Evolutionary conservation across 1,140 invertebrate genomes (phyloP).

Genomic region (Bactericera cockerelli): DNA sequence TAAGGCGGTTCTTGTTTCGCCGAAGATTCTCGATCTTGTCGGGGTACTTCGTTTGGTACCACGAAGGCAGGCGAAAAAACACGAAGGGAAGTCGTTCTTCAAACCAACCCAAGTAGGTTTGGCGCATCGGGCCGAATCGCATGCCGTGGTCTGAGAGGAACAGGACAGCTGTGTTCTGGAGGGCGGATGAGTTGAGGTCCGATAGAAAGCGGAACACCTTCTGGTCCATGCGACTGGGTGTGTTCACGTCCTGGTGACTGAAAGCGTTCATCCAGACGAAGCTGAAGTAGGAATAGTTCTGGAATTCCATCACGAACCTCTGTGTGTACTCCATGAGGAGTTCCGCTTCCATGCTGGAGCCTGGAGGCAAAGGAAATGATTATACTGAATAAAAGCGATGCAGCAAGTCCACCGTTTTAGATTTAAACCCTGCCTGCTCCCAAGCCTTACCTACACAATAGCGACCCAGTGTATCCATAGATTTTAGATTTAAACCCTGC

Average conservation of each 20-base stretch:
- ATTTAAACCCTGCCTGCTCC: too few relatives aligned
- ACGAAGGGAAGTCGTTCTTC: constrained; percentile 54
- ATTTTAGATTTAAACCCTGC: too few relatives aligned
- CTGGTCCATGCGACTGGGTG: constrained; percentile 47
- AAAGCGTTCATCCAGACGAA: constrained; percentile 66
- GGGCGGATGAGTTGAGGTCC: constrained; percentile 30
- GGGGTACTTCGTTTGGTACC: constrained; percentile 38
- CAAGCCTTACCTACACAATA: too few relatives aligned
- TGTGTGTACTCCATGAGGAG: constrained; percentile 27
- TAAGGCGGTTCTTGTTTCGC: constrained; percentile 36
- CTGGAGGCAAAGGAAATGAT: too few relatives aligned
- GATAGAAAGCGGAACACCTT: constrained; percentile 38
- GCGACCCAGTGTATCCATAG: too few relatives aligned
- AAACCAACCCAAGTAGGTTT: constrained; percentile 43
- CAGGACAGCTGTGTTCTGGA: constrained; percentile 54
- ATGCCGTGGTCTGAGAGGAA: constrained; percentile 88
- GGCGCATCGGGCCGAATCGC: constrained; percentile 51
- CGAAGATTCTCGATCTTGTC: constrained; percentile 33
- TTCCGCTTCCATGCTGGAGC: constrained; percentile 16
- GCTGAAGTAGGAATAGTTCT: constrained; percentile 44
- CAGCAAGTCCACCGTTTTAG: too few relatives aligned
- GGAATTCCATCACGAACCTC: constrained; percentile 39
- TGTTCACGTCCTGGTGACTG: constrained; percentile 60
- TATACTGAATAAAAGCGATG: too few relatives aligned
- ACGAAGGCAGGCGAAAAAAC: constrained; percentile 40